Evolutionary conservation across 2,113 vertebrate species (phyloP).

Genomic region (Phainopepla nitens): DNA sequence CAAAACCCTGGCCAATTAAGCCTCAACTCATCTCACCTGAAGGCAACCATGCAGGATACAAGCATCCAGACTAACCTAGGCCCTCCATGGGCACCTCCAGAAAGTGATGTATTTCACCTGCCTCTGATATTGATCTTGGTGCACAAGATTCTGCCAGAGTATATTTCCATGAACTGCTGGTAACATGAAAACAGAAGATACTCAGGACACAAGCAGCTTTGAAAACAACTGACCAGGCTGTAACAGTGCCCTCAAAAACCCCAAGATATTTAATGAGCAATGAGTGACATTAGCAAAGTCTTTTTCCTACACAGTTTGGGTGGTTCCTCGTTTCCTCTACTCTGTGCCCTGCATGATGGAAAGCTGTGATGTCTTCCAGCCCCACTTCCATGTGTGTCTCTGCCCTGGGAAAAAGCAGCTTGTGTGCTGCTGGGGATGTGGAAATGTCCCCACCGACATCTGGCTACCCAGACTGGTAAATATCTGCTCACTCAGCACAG

Average conservation of each 20-base stretch:
- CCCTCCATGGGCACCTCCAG: neutral
- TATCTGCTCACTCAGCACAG: neutral
- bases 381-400: fast-evolving
- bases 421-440: neutral
- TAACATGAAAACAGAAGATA: neutral
- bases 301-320: neutral
- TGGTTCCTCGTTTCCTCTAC: neutral
- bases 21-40: neutral
- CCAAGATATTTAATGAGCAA: neutral
- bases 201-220: neutral
- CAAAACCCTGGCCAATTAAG: neutral
- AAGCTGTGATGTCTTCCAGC: fast-evolving
- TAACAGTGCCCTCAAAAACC: neutral
- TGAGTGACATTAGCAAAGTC: neutral
- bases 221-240: neutral
- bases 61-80: neutral
- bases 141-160: neutral
- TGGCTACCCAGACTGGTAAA: fast-evolving
- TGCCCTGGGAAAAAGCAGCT: neutral
- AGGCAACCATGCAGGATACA: neutral
- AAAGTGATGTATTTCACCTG: neutral
- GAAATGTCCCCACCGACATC: neutral
- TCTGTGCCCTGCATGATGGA: fast-evolving
- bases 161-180: constrained; percentile 8
- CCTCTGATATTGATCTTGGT: neutral